Percentiles rank a stretch among this genome's conserved stretches.
phyloP scores from a whole-genome alignment of 2,113 vertebrate genomes.

The Polyodon spathula region DNA sequence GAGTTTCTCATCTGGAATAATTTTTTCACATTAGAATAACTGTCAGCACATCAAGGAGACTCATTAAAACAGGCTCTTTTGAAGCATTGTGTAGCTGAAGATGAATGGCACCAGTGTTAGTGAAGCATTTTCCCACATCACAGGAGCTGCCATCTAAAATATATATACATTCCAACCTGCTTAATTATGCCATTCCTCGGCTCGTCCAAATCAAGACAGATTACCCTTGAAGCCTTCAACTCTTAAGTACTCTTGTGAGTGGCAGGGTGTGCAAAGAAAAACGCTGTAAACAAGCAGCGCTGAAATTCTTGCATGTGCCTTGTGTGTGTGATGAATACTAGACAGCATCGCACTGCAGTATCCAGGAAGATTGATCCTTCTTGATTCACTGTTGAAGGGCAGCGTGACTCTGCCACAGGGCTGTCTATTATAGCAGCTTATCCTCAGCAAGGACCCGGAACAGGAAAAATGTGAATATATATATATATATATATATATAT shows the following conservation, averaged over 20 bases:
- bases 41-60: not conserved
- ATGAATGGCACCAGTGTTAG: not conserved
- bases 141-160: not conserved
- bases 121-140: not conserved
- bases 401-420: too few species aligned
- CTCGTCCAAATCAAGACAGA: not conserved
- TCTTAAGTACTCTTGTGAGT: not conserved
- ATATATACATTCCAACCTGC: not conserved
- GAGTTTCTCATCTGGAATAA: not conserved
- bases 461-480: too few species aligned
- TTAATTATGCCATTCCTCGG: too few species aligned
- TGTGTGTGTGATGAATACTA: too few species aligned
- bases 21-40: not conserved
- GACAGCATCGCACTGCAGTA: too few species aligned
- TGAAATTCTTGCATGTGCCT: too few species aligned
- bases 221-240: not conserved
- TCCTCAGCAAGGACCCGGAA: too few species aligned
- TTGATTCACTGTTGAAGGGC: too few species aligned
- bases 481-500: too few species aligned
- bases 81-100: not conserved
- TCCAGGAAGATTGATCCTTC: too few species aligned
- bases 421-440: too few species aligned
- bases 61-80: not conserved
- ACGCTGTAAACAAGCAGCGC: too few species aligned
- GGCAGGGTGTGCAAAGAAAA: not conserved